Percentiles rank a stretch among this genome's conserved stretches.
Evolutionary conservation across 2,113 vertebrate genomes (phyloP).

Genomic region (Acrocephalus arundinaceus): DNA sequence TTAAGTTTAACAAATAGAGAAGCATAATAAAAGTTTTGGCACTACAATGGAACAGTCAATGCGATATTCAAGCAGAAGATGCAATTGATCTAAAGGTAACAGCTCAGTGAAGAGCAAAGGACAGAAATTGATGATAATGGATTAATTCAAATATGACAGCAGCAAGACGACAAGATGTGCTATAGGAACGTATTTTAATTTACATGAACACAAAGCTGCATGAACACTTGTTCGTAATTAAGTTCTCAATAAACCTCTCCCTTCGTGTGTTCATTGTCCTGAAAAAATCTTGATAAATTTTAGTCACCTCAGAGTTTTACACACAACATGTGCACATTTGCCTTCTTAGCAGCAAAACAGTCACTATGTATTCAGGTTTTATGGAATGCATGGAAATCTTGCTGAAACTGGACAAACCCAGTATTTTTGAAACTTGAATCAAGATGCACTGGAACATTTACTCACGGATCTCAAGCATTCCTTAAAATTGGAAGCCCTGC

Average conservation of each 20-base stretch:
- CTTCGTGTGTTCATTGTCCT: fast-evolving
- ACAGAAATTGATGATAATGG: neutral
- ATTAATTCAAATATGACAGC: neutral
- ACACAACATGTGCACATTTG: neutral
- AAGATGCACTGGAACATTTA: neutral
- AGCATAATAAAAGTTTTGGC: neutral
- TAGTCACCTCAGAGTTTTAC: neutral
- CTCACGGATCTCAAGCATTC: neutral
- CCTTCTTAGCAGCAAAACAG: neutral
- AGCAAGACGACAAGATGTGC: neutral
- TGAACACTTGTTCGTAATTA: fast-evolving
- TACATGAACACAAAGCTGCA: neutral
- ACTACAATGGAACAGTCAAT: neutral
- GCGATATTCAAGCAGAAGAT: neutral
- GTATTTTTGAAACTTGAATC: neutral
- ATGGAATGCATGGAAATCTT: neutral
- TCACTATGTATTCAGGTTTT: neutral
- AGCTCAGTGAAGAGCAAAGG: neutral
- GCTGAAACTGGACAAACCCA: neutral
- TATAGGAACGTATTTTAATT: neutral
- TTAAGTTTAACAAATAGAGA: neutral
- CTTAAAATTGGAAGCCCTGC: neutral
- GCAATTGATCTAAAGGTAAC: neutral
- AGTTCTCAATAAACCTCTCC: neutral
- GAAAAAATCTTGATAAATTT: neutral